Conservation (phyloP, 2,797 vertebrate species). For the Falco naumanni region DNA sequence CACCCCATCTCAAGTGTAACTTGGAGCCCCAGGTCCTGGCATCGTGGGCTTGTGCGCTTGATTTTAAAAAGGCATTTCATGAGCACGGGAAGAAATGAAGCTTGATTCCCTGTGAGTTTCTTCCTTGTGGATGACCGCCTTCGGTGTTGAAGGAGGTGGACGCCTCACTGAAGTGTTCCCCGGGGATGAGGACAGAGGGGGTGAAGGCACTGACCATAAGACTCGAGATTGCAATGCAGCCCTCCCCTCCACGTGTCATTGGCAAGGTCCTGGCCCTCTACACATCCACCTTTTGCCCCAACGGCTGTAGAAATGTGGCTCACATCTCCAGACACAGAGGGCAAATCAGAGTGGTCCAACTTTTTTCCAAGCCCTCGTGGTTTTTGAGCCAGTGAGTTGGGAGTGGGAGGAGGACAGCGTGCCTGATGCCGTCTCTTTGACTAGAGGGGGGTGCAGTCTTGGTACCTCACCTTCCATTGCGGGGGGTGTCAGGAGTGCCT, state of each 20-base stretch:
- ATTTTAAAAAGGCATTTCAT: background rate
- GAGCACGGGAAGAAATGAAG: background rate
- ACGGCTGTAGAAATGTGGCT: background rate
- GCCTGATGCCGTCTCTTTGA: background rate
- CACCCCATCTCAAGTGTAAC: rapidly evolving
- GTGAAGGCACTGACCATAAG: background rate
- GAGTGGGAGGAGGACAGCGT: no score
- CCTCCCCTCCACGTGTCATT: background rate
- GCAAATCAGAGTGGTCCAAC: background rate
- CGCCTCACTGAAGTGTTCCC: background rate
- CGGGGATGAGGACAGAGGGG: background rate
- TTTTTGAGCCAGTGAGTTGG: background rate
- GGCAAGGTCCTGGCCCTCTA: background rate
- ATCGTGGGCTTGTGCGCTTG: background rate
- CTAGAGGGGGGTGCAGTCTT: background rate
- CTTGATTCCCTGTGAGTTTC: background rate
- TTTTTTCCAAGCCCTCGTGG: rapidly evolving
- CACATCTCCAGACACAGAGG: background rate
- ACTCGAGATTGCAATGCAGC: background rate
- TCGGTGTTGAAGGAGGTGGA: rapidly evolving
- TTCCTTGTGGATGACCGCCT: background rate
- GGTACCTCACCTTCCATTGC: no score
- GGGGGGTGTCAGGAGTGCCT: background rate
- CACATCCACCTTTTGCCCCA: background rate
- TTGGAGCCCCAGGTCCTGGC: rapidly evolving